Conservation (phyloP, 1,140 invertebrate species). For the Zaprionus gabonicus region DNA sequence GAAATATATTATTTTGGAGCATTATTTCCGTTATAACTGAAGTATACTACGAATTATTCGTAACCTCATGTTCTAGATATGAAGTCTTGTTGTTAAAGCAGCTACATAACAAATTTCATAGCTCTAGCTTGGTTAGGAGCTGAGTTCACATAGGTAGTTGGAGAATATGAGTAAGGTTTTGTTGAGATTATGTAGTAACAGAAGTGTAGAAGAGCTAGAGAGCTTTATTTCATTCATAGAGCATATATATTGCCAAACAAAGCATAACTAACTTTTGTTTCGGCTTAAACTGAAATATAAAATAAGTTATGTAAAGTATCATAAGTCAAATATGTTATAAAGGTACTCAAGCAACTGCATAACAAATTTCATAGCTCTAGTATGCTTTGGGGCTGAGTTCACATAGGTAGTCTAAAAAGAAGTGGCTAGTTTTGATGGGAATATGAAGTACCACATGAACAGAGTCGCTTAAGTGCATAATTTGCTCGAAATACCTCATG, state of each 20-base stretch:
- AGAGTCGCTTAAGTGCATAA: too few species aligned
- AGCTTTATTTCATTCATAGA: neutral
- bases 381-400: neutral
- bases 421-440: too few species aligned
- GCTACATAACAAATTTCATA: neutral
- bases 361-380: neutral
- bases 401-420: neutral
- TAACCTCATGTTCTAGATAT: neutral
- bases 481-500: too few species aligned
- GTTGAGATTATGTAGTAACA: too few species aligned
- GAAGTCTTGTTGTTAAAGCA: neutral
- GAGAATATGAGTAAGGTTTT: too few species aligned
- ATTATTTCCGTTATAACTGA: neutral
- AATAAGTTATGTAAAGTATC: too few species aligned
- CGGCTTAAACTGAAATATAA: rapidly evolving
- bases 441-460: too few species aligned
- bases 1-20: neutral
- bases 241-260: too few species aligned
- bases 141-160: neutral
- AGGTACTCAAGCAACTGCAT: neutral
- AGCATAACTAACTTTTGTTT: too few species aligned
- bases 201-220: neutral
- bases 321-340: too few species aligned
- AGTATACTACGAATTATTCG: neutral
- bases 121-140: neutral